Base-by-base conservation (phyloP, 2,888 invertebrate genomes). In the Osmoderma eremita region DNA sequence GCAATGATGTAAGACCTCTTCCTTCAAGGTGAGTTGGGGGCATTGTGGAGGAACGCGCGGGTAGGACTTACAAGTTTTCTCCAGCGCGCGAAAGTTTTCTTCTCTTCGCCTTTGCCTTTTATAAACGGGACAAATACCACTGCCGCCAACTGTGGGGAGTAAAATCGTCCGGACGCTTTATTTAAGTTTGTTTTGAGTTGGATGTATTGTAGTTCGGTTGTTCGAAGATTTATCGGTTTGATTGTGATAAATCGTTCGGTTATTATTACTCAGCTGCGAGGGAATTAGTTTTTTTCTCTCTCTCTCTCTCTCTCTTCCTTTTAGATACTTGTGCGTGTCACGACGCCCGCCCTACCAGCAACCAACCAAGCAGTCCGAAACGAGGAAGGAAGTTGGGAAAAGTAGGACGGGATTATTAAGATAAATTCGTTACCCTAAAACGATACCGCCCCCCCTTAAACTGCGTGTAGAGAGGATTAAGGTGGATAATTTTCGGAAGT, bases 181-280 rank as follows among this genome's bases (percentile, higher is more conserved):
- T 56, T 39, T 45, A 45, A 61, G 58, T 61, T 61, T 61, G 58
- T 61, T 61, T 61, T 61, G 45, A 45, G 58, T 36, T 45, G 58
- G 36, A 24, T 45, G 30, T n/a, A n/a, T n/a, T n/a, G n/a, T 48
- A 61, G 58, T 61, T 61, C 48, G 58, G 10, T 30, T 45, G 45
- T 45, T 45, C 30, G 41, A 22, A 61, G 58, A 61, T 61, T 61
- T 61, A 61, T 45, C 58, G 58, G 24, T 13, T 30, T 61, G 58
- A 61, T 61, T 61, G 45, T 61, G 58, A 61, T 61, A 61, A 61
- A 61, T 61, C 58, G 58, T 48, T 30, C 24, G 42, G 45, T 45
- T 61, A 61, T 61, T 61, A 30, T 54, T 54, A 54, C 58, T 61
- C 30, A 20, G 45, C 30, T 45, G 48, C 36, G 6, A 30, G 17